A percentile compares a stretch with the other conserved stretches of the same genome.
Conservation (phyloP, 2,797 vertebrate genomes). For the Mus spretus region DNA sequence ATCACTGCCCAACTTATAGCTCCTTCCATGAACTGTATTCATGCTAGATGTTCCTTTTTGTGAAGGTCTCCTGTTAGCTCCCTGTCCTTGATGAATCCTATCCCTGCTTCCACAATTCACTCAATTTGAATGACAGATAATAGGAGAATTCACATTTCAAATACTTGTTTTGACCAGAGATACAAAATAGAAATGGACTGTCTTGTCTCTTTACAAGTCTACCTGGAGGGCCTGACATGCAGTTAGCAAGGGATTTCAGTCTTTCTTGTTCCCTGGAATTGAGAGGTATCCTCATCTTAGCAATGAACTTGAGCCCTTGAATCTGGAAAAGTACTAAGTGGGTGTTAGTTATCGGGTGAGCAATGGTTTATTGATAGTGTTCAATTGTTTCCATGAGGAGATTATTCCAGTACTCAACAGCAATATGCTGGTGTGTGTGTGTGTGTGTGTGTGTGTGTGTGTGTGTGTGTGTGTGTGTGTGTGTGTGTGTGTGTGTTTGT, state of each 20-base stretch:
- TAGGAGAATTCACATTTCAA: conserved; percentile 7
- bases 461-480: neutral
- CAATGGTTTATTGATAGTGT: neutral
- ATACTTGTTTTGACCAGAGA: conserved; percentile 50
- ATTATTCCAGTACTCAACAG: neutral
- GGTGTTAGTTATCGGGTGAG: neutral
- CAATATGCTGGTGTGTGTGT: neutral
- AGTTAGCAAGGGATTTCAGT: too few relatives aligned
- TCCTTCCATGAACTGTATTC: neutral
- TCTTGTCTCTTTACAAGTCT: conserved; percentile 32
- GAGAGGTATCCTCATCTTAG: neutral
- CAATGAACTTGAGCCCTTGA: neutral
- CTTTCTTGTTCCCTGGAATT: neutral
- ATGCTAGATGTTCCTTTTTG: neutral
- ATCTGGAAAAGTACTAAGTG: neutral
- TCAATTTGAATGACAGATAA: neutral
- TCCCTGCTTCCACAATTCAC: neutral
- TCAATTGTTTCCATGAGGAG: neutral
- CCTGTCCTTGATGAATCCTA: neutral
- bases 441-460: neutral
- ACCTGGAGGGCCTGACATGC: neutral
- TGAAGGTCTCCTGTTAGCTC: neutral
- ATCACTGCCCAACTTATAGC: neutral
- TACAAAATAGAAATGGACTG: neutral
- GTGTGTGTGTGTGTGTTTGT: neutral